Base-by-base conservation (phyloP, 1,140 invertebrate genomes). In the Anastrepha ludens region DNA sequence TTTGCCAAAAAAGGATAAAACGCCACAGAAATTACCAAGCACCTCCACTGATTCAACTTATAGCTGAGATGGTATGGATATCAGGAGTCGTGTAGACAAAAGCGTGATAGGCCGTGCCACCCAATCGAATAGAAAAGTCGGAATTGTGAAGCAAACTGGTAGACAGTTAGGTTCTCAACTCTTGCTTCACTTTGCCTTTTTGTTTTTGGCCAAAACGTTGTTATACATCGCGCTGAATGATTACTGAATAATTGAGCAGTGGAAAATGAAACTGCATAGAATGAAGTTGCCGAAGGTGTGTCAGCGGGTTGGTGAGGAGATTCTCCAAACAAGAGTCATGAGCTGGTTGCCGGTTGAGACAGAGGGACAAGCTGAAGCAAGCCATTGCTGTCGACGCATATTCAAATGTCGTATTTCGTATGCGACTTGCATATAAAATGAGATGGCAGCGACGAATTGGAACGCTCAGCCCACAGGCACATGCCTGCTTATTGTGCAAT, bases 201-300 rank as follows among this genome's bases (percentile, higher is more conserved):
- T 15, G 4, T 55, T 55, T 55, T 55, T 55, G n/a, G 50, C 47
- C 8, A 81, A 50, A 81, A 29, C 44, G 15, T 29, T 55, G 74
- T 55, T 81, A 81, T 55, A 47, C 47, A 44, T 47, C 39, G 67
- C 67, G 44, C 41, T 74, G 67, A 50, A 78, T 78, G 74, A 78
- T 78, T 78, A 78, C 47, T 78, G 74, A 81, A 81, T 81, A 81
- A 81, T 81, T 81, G 44, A 81, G 74, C 41, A 81, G 47, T 81
- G 67, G 67, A 74, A 74, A 74, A 74, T 81, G 74, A 58, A 50
- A 81, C 74, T 55, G 47, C 3, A 50, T n/a, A 39, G 74, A 8
- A 81, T n/a, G 74, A 41, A 17, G 44, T 6, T 11, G 44, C 2
- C 13, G 15, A 74, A 55, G 20, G 2, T 8, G 74, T 50, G 47